Percentiles rank a stretch among this genome's conserved stretches.
These are phyloP conservation scores for Dimorphilus gyrociliatus DNA, from an alignment of 2,888 invertebrate genomes.

Conservation along the genomic window DNA sequence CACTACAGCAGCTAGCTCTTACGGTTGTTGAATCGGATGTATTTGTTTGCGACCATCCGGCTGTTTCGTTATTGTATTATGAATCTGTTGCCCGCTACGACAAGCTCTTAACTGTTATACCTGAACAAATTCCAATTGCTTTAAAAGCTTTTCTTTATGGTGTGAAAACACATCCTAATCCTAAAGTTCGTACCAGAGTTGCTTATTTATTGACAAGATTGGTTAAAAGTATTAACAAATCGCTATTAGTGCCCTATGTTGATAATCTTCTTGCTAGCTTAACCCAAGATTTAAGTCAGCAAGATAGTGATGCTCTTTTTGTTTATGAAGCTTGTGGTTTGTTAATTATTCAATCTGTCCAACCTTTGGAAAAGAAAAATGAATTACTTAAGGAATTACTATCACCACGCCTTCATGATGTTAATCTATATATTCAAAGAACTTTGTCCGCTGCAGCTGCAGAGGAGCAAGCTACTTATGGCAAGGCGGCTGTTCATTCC, in stretches of 20 bases:
- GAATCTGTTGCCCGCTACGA: constrained; percentile 43
- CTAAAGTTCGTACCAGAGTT: constrained; percentile 42
- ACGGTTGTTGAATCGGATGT: no score
- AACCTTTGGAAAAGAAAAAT: constrained; percentile 38
- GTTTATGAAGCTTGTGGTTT: constrained; percentile 45
- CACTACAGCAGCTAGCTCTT: no score
- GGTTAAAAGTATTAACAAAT: constrained; percentile 42
- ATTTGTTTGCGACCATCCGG: constrained; percentile 38
- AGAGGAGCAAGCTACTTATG: no score
- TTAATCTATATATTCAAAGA: no score
- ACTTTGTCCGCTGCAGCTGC: no score
- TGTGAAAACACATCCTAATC: constrained; percentile 21
- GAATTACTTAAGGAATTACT: constrained; percentile 39
- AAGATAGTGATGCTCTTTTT: no score
- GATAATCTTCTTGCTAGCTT: no score
- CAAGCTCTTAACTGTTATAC: constrained; percentile 41
- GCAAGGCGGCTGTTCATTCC: no score
- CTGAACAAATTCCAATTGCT: constrained; percentile 37
- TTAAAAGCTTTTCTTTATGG: neutral
- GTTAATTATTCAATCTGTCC: constrained; percentile 42
- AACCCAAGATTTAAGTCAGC: no score
- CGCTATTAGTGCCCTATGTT: no score
- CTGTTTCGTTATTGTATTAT: constrained; percentile 41
- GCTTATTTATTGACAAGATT: constrained; percentile 45
- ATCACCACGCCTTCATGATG: no score